Base-by-base conservation (phyloP, 2,888 invertebrate genomes). In the Laothoe populi region DNA sequence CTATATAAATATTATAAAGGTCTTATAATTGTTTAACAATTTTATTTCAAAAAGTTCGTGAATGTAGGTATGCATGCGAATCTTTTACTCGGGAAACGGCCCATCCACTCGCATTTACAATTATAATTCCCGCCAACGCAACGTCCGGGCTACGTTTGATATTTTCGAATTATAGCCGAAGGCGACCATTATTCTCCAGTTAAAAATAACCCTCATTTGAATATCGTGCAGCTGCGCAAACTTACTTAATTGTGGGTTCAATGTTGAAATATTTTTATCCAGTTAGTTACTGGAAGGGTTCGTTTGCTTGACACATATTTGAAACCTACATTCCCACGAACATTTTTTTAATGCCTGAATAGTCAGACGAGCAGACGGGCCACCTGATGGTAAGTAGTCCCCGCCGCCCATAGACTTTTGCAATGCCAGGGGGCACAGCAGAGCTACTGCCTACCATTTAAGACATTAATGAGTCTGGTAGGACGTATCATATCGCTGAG, bases 141-240 rank as follows among this genome's bases (percentile, higher is more conserved):
- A 13, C 38, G 19, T 44, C 19, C 19, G 44, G 16, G 44, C 35
- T 49, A 49, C 49, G 26, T 53, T 35, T 35, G 31, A 53, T 31
- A 53, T 53, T 53, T 31, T 19, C 53, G 31, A 53, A 53, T 53
- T 53, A 53, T 35, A 31, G 53, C 53, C 53, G 16, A 16, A 4
- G 60, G 19, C 16, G 10, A 31, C 24, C 26, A 58, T 64, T 64
- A 60, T 60, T 60, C 53, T 53, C 35, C 11, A 16, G 19, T 53
- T 53, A 53, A 46, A 46, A 42, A 53, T 53, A 49, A 16, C n/a
- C 23, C 40, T 61, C 40, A 45, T 59, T 59, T 45, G 11, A 59
- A 24, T 58, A 23, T 42, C 24, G 59, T 26, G 42, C 44, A 44
- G 44, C 59, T 44, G 26, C 24, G 26, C 19, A 24, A 24, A 45